Base-by-base conservation (phyloP, 2,797 vertebrate genomes). In the Myotis vivesi region DNA sequence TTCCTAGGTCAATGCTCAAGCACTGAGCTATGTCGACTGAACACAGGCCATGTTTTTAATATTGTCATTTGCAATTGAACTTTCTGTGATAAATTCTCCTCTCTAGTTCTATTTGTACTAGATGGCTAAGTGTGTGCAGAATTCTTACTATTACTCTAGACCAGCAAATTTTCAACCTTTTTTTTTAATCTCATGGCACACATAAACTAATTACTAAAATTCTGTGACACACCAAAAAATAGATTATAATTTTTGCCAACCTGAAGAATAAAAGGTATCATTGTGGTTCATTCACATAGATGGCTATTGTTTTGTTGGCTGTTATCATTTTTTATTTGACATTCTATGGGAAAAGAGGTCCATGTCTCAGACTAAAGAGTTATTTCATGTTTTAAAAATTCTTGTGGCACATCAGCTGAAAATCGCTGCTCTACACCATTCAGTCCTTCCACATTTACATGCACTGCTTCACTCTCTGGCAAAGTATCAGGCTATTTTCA, bases 401-500 rank as follows among this genome's bases (percentile, higher is more conserved):
- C 7, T 9, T 77, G 49, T 36, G n/a, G 49, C 49, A 8, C 75
- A 25, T 33, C 6, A 12, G 75, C 36, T 77, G 49, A 36, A 77
- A 77, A 53, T 77, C 7, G 49, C 75, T 77, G 49, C 41, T 91
- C 62, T 73, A 79, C 36, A 83, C 57, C 38, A 76, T 30, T 41
- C 28, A 75, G 3, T 64, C 30, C 62, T 64, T 49, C 46, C 5
- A 76, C n/a, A 76, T 71, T 66, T 71, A 25, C 20, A 25, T 82
- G 46, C 57, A 80, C 46, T n/a, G 36, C 53, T 82, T 96, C 41
- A n/a, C 46, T 94, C 64, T 68, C 30, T 72, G 83, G 77, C 73
- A 76, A 64, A 80, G 33, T 33, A 80, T 53, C 69, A 87, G 49
- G 66, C 71, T 96, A 84, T 87, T 95, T 97, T 92, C 89, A 96